These are phyloP conservation scores for Ctenicera cuprea DNA, from an alignment of 2,888 invertebrate genomes.

Conservation along the genomic window DNA sequence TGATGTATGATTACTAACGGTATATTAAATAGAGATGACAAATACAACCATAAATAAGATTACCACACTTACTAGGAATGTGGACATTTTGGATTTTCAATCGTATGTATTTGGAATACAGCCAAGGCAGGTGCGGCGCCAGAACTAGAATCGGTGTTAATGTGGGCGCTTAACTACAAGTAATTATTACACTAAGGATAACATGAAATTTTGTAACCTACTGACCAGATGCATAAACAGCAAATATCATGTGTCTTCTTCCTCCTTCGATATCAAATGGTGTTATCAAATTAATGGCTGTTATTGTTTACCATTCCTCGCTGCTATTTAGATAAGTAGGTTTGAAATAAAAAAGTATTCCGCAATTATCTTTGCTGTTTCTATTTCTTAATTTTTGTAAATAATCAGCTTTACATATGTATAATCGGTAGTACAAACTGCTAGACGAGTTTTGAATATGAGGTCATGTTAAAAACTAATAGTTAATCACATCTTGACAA, in stretches of 20 bases:
- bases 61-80: conserved; percentile 11
- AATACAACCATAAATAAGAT: conserved; percentile 17
- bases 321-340: background rate
- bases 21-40: conserved; percentile 3
- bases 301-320: background rate
- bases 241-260: conserved; percentile 15
- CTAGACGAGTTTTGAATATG: too few species aligned
- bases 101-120: background rate
- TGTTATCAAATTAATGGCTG: conserved; percentile 1
- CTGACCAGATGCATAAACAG: background rate
- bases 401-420: too few species aligned
- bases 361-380: too few species aligned
- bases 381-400: too few species aligned
- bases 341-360: too few species aligned
- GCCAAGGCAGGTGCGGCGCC: conserved; percentile 12
- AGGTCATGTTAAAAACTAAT: too few species aligned
- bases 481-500: too few species aligned
- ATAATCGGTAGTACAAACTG: too few species aligned
- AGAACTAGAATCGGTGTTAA: background rate
- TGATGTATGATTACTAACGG: background rate
- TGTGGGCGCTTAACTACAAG: background rate
- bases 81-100: conserved; percentile 9
- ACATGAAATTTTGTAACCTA: conserved; percentile 8
- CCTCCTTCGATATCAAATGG: conserved; percentile 7
- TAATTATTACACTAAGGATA: background rate